Conservation (phyloP, 2,113 vertebrate genomes). For the Rhea americana region DNA sequence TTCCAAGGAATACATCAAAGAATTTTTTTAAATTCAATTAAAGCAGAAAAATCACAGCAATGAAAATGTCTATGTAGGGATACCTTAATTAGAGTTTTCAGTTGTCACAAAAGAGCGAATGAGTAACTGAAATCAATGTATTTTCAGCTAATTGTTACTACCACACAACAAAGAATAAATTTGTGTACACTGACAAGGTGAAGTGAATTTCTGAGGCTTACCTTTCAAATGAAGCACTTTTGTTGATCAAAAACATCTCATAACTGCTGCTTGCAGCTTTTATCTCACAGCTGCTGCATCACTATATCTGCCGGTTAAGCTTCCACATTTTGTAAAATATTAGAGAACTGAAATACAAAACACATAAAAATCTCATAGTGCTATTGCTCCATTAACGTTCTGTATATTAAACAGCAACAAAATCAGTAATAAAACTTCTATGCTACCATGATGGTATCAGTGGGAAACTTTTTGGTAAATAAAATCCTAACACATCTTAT, state of each 20-base stretch:
- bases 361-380: not conserved
- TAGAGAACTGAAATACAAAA: constrained; percentile 16
- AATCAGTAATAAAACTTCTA: not conserved
- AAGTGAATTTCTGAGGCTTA: constrained; percentile 37
- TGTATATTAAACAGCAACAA: constrained; percentile 25
- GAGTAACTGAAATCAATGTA: not conserved
- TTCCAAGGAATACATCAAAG: not conserved
- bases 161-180: constrained; percentile 18
- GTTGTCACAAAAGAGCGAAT: not conserved
- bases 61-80: not conserved
- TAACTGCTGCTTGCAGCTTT: constrained; percentile 38
- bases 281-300: not conserved
- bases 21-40: not conserved
- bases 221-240: constrained; percentile 30
- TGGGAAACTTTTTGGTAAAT: not conserved
- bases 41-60: constrained; percentile 16
- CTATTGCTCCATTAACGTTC: constrained; percentile 1
- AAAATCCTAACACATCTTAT: not conserved
- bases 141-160: constrained; percentile 22
- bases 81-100: constrained; percentile 18
- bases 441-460: not conserved
- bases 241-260: constrained; percentile 50
- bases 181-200: constrained; percentile 5
- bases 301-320: constrained; percentile 9
- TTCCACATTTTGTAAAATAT: not conserved